Conservation (phyloP, 2,888 invertebrate genomes). For the Hirtodrosophila alboralis region DNA sequence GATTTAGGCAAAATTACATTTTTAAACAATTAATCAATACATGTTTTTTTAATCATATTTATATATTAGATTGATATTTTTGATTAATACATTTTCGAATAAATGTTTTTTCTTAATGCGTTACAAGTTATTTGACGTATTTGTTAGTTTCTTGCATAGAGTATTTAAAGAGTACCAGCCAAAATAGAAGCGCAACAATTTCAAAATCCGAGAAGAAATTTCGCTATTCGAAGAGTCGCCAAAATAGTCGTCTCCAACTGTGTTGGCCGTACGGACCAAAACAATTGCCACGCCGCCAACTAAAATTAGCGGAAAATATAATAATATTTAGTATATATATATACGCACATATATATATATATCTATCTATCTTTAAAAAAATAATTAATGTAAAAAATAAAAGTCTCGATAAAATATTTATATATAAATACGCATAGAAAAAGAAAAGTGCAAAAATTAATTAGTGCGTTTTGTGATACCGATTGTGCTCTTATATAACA, state of each 20-base stretch:
- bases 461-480: conserved; percentile 35
- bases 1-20: too few relatives aligned
- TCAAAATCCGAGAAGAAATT: conserved; percentile 57
- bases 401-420: conserved; percentile 21
- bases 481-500: conserved; percentile 72
- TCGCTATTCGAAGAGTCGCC: conserved; percentile 58
- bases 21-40: too few relatives aligned
- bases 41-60: too few relatives aligned
- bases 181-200: conserved; percentile 48
- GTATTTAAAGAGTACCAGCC: conserved; percentile 31
- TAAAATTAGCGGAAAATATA: conserved; percentile 50
- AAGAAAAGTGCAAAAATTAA: conserved; percentile 14
- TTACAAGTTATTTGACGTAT: background rate
- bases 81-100: too few relatives aligned
- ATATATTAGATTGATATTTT: too few relatives aligned
- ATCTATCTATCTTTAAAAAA: conserved; percentile 12
- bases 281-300: conserved; percentile 35
- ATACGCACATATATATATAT: conserved; percentile 7
- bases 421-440: conserved; percentile 21
- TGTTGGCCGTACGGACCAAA: conserved; percentile 53
- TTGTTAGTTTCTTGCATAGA: background rate
- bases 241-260: conserved; percentile 60
- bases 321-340: conserved; percentile 22
- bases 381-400: conserved; percentile 48
- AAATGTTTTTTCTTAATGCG: too few relatives aligned